phyloP scores from a whole-genome alignment of 2,888 invertebrate genomes.

The Bursaphelenchus okinawaensis region DNA sequence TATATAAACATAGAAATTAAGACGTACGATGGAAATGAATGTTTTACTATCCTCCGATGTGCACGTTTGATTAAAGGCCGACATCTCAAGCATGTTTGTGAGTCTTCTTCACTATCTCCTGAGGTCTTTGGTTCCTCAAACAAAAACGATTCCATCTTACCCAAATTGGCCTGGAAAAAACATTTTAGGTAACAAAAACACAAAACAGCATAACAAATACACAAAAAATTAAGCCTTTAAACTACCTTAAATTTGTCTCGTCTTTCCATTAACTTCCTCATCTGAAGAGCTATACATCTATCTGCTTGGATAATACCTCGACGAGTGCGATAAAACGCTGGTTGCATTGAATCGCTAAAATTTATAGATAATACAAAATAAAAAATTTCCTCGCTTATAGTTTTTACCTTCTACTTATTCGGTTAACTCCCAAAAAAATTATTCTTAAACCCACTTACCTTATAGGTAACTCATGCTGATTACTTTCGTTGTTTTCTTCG shows the following conservation, averaged over 20 bases:
- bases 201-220: background rate
- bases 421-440: too few relatives aligned
- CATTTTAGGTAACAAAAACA: background rate
- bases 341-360: constrained; percentile 4
- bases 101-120: background rate
- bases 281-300: background rate
- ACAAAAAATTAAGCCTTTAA: background rate
- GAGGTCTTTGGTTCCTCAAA: background rate
- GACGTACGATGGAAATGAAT: background rate
- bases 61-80: constrained; percentile 8
- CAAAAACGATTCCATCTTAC: background rate
- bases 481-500: background rate
- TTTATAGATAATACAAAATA: background rate
- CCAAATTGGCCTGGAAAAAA: background rate
- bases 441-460: background rate
- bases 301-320: constrained; percentile 4
- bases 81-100: background rate
- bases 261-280: background rate
- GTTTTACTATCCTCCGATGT: background rate
- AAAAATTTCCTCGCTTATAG: too few relatives aligned
- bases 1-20: too few relatives aligned
- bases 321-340: constrained; percentile 5
- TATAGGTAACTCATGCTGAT: background rate
- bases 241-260: background rate
- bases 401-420: too few relatives aligned